Evolutionary conservation across 2,113 vertebrate species (phyloP), one percentile per base, ranked within the genome.

Genomic region (Paracanthobrama guichenoti): DNA sequence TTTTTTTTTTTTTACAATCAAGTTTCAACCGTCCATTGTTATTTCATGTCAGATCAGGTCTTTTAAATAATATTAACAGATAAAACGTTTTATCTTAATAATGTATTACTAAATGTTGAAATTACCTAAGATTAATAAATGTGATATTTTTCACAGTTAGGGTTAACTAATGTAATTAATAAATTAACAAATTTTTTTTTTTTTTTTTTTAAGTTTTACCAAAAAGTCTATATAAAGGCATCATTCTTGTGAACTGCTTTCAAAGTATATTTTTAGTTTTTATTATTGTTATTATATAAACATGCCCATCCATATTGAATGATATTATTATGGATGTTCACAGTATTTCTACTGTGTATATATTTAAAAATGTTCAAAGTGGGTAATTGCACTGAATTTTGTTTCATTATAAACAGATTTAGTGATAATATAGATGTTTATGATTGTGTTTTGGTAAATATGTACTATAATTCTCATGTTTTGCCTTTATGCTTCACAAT

Each of bases 301-400:
- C 6, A 13, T 35, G 8, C 18, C 16, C 48, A 76, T 2, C 42
- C 69, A 39, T 69, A 69, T 46, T 44, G 46, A 72, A 44, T 46
- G 0, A 55, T 57, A 35, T 35, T 76, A 20, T 76, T 57, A 53
- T 57, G 4, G 9, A 31, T 12, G 26, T 22, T 57, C 28, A 22
- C 18, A 7, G 20, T 55, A 76, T 76, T 73, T 73, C 13, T 73
- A 46, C 11, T 73, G 35, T 39, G 35, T 6, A 39, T 39, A 39
- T 39, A 39, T 39, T 73, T 73, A 48, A 48, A 24, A 73, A 26
- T 18, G 12, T 39, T 76, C 28, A 77, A 39, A 57, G 18, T 77
- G 74, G 48, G 48, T 39, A 57, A 77, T 77, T 77, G 50, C 74
- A 39, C 31, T 57, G 18, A n/a, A 73, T 73, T 71, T 71, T 77